phyloP scores from a whole-genome alignment of 2,797 vertebrate species.

The Epinephelus malabaricus region DNA sequence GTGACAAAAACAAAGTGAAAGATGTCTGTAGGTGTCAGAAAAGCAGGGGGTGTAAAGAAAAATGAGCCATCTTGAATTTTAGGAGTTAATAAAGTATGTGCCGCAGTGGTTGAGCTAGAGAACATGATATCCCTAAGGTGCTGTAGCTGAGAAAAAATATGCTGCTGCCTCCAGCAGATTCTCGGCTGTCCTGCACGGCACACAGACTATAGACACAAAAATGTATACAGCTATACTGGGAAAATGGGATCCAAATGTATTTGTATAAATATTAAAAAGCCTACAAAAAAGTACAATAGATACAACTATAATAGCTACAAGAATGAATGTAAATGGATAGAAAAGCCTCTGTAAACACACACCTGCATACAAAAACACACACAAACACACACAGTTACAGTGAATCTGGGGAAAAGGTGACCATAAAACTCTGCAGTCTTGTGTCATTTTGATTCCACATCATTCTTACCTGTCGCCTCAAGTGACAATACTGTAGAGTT shows the following conservation, averaged over 20 bases:
- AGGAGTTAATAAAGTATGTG: conserved; percentile 73
- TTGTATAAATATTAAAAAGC: neutral
- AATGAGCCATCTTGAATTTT: conserved; percentile 56
- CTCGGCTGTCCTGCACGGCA: conserved; percentile 12
- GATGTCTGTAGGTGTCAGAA: neutral
- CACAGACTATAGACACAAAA: neutral
- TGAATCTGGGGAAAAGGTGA: neutral
- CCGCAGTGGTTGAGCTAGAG: conserved; percentile 49
- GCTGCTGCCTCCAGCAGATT: conserved; percentile 60
- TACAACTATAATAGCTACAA: neutral
- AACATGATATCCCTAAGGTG: conserved; percentile 64
- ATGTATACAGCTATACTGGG: neutral
- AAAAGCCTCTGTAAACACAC: neutral
- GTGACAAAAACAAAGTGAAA: neutral
- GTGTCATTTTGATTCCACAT: conserved; percentile 1
- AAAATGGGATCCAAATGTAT: neutral
- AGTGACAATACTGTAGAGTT: conserved; percentile 3
- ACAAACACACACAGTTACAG: neutral
- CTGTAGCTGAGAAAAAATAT: conserved; percentile 48
- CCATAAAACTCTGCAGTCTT: conserved; percentile 5
- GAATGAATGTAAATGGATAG: neutral
- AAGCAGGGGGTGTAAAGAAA: neutral
- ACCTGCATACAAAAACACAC: neutral
- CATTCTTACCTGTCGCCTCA: conserved; percentile 6
- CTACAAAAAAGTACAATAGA: neutral